Percentiles rank a stretch among this genome's conserved stretches.
phyloP scores from a whole-genome alignment of 1,140 invertebrate species.

The Mesaphorura yosii region DNA sequence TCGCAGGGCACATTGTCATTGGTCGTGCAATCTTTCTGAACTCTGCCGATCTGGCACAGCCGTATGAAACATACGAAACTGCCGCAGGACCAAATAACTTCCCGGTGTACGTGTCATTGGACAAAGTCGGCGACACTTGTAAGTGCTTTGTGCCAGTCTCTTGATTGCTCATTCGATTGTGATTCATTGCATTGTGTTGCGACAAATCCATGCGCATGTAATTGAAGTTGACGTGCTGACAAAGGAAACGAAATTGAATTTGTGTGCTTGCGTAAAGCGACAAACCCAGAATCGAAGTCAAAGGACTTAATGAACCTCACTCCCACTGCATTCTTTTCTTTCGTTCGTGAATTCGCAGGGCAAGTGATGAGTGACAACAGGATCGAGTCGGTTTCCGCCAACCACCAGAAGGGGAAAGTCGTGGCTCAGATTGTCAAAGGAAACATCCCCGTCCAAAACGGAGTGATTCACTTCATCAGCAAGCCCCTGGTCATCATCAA shows the following conservation, averaged over 20 bases:
- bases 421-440: slow-evolving; percentile 71
- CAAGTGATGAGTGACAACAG: slow-evolving; percentile 74
- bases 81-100: slow-evolving; percentile 50
- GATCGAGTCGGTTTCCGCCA: slow-evolving; percentile 52
- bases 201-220: neutral
- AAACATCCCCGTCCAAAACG: slow-evolving; percentile 86
- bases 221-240: too few species aligned
- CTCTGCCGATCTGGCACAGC: slow-evolving; percentile 53
- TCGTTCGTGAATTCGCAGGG: slow-evolving; percentile 41
- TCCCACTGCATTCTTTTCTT: neutral
- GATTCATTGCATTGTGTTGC: neutral
- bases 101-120: slow-evolving; percentile 25
- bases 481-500: slow-evolving; percentile 81
- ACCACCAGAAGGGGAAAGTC: slow-evolving; percentile 66
- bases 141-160: slow-evolving; percentile 5
- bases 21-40: slow-evolving; percentile 73
- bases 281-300: too few species aligned
- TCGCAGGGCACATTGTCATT: slow-evolving; percentile 82
- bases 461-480: slow-evolving; percentile 81
- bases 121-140: slow-evolving; percentile 18
- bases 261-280: too few species aligned
- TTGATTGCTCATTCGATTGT: neutral
- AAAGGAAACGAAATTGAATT: too few species aligned
- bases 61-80: slow-evolving; percentile 50
- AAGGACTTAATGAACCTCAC: neutral